Base-by-base conservation (phyloP, 1,140 invertebrate species). In the Orussus abietinus region DNA sequence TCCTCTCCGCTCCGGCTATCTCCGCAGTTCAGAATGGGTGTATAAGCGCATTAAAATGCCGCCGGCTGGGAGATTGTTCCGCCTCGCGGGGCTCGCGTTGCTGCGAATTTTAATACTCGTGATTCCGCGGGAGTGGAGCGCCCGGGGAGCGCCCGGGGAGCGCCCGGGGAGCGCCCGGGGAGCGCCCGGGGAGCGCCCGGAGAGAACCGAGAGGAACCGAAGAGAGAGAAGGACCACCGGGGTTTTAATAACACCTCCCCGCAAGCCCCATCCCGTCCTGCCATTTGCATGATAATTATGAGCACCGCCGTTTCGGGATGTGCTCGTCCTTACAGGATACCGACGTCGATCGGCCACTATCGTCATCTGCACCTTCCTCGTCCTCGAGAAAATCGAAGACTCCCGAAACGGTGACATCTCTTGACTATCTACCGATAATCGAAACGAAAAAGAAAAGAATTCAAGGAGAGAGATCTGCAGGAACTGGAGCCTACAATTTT, bases 271-370 rank as follows among this genome's bases (percentile, higher is more conserved):
- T n/a, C n/a, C n/a, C n/a, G n/a, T n/a, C n/a, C 22, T 7, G 26
- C 36, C 31, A 56, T 56, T 56, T 56, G 45, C 53, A 56, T 55
- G 38, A 55, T 51, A 55, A 56, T 56, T 55, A 48, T 45, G 41
- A 20, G 44, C 45, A 31, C 32, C 36, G 32, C 22, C n/a, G n/a
- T 25, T 25, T 25, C n/a, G n/a, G n/a, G n/a, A n/a, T n/a, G n/a
- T n/a, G 44, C 34, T 44, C 33, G 21, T 37, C 29, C 41, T 14
- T 5, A 4, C 11, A 5, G 5, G 4, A 14, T 12, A 5, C 4
- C 5, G 14, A 31, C 29, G 11, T 11, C 5, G n/a, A 9, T 5
- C 5, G 13, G 3, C n/a, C n/a, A 26, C 12, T 2, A 11, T 17
- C 19, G 46, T 38, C 39, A 48, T 13, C 34, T 15, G 25, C 53